phyloP scores from a whole-genome alignment of 2,797 vertebrate species.

The Dallia pectoralis region DNA sequence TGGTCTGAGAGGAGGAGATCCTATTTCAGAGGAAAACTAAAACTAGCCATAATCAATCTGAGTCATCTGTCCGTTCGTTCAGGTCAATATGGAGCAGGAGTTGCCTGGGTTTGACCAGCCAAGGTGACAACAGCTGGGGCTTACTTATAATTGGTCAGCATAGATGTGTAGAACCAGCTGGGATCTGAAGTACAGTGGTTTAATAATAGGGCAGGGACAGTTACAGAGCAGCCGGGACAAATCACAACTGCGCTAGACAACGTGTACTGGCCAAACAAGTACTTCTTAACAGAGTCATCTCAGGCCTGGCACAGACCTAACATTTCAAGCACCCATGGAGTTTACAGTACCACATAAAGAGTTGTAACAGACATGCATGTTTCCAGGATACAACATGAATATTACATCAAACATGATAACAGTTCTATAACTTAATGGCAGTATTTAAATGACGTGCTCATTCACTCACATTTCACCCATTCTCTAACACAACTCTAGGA shows the following conservation, averaged over 20 bases:
- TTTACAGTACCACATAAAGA: too few relatives aligned
- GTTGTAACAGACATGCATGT: not conserved
- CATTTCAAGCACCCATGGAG: not conserved
- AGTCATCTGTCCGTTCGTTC: slow-evolving; percentile 62
- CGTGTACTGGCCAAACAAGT: too few relatives aligned
- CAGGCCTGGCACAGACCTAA: not conserved
- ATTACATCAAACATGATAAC: slow-evolving; percentile 12
- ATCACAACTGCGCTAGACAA: too few relatives aligned
- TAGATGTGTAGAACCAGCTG: slow-evolving; percentile 15
- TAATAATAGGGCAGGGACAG: too few relatives aligned
- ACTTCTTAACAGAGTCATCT: too few relatives aligned
- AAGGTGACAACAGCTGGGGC: too few relatives aligned
- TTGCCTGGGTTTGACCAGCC: slow-evolving; percentile 10
- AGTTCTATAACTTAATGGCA: not conserved
- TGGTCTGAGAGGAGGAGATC: slow-evolving; percentile 46
- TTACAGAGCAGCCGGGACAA: too few relatives aligned
- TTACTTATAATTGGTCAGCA: not conserved
- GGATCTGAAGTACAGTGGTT: too few relatives aligned
- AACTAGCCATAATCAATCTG: slow-evolving; percentile 68
- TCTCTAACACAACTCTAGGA: not conserved
- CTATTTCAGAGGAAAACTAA: slow-evolving; percentile 61
- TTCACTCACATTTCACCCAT: not conserved
- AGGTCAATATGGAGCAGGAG: slow-evolving; percentile 58
- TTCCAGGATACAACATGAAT: not conserved
- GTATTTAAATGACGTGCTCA: not conserved